These are phyloP conservation scores for Drosophila ananassae DNA, from an alignment of 1,140 invertebrate species.

Conservation along the genomic window DNA sequence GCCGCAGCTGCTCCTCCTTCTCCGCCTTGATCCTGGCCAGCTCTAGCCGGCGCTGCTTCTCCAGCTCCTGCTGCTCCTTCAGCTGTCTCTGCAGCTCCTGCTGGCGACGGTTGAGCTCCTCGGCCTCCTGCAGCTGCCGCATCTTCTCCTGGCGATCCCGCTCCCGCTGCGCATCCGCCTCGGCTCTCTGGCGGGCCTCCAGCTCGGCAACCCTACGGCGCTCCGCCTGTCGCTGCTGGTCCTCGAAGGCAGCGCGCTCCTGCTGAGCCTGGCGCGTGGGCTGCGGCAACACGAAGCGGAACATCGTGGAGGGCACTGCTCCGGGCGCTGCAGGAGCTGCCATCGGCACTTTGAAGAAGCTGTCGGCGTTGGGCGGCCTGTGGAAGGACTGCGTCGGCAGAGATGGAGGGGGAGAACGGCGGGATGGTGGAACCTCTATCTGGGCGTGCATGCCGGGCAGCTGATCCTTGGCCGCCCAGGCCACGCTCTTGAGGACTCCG, in stretches of 20 bases:
- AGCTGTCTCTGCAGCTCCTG: conserved; percentile 2
- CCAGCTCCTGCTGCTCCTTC: conserved; percentile 8
- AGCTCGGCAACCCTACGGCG: conserved; percentile 43
- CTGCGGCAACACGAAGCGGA: conserved; percentile 22
- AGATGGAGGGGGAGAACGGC: neutral
- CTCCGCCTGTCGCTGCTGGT: neutral
- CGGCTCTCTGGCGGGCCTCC: conserved; percentile 35
- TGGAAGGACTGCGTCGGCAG: neutral
- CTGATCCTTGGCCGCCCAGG: conserved; percentile 78
- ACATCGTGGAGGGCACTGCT: neutral
- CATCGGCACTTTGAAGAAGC: conserved; percentile 62
- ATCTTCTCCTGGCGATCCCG: conserved; percentile 18
- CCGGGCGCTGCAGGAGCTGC: conserved; percentile 6
- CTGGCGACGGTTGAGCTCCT: neutral
- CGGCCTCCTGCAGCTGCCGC: neutral
- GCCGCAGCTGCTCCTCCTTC: neutral
- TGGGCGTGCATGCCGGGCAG: conserved; percentile 28
- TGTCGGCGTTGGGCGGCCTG: conserved; percentile 18
- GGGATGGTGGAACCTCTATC: neutral
- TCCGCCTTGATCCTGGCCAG: conserved; percentile 8
- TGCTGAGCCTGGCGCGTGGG: conserved; percentile 2
- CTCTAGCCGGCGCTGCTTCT: conserved; percentile 10
- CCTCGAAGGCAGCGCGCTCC: neutral
- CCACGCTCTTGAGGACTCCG: conserved; percentile 83
- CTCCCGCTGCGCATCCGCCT: conserved; percentile 27